Conservation (phyloP, 1,140 invertebrate genomes). For the Bombus picipes region DNA sequence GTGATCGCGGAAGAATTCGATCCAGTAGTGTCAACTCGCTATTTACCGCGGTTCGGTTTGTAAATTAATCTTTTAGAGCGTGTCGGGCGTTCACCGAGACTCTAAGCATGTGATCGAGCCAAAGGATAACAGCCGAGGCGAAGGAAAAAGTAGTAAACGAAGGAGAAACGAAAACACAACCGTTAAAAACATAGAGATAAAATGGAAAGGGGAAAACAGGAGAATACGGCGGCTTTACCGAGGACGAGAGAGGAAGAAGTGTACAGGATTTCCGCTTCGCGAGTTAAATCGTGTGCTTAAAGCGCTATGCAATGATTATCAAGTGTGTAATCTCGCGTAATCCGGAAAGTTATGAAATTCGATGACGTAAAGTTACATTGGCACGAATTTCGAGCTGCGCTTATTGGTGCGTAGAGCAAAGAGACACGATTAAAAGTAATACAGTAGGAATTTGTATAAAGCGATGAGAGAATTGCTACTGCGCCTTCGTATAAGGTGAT, state of each 20-base stretch:
- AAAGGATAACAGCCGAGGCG: conserved; percentile 32
- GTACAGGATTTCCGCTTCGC: conserved; percentile 51
- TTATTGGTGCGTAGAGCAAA: background rate
- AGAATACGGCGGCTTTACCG: too few species aligned
- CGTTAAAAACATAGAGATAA: too few species aligned
- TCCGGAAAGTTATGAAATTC: conserved; percentile 53
- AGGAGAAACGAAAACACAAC: background rate
- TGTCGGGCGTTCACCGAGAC: conserved; percentile 42
- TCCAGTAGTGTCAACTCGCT: background rate
- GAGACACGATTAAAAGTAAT: background rate
- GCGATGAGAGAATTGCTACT: too few species aligned
- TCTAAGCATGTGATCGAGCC: conserved; percentile 35
- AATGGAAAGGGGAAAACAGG: background rate
- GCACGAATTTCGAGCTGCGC: background rate
- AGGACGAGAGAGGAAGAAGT: background rate
- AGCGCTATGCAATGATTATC: conserved; percentile 42
- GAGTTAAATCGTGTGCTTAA: conserved; percentile 49
- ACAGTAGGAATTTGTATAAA: too few species aligned
- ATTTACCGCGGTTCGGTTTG: conserved; percentile 1
- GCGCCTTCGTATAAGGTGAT: too few species aligned
- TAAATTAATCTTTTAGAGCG: conserved; percentile 28
- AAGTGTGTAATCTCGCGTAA: conserved; percentile 34
- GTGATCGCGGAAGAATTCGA: conserved; percentile 16
- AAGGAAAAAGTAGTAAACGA: background rate
- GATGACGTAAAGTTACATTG: conserved; percentile 36